These are phyloP conservation scores for Anolis apletophallus DNA, from an alignment of 2,797 vertebrate species.

Conservation along the genomic window DNA sequence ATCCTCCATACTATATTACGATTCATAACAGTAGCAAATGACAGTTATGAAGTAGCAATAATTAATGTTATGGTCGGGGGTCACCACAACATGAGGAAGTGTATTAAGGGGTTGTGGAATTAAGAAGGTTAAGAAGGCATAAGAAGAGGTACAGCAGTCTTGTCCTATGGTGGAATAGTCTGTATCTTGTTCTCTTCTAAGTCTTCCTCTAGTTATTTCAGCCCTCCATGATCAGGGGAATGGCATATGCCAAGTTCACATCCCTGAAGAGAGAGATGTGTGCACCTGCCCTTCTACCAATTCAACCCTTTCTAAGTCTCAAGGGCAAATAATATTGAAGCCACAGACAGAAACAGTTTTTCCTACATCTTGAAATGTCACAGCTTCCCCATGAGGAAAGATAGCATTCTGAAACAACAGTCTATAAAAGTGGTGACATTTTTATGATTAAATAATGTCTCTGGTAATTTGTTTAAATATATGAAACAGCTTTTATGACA, in stretches of 20 bases:
- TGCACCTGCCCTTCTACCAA: slow-evolving; percentile 7
- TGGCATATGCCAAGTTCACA: not conserved
- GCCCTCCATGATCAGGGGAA: no score
- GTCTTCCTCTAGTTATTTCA: no score
- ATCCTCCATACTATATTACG: no score
- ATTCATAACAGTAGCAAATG: no score
- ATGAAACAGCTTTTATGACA: not conserved
- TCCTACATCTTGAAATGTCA: not conserved
- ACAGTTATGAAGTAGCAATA: no score
- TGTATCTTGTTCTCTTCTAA: not conserved
- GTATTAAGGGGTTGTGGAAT: no score
- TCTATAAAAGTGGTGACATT: slow-evolving; percentile 45
- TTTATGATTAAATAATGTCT: slow-evolving; percentile 53
- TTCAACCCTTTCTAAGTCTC: not conserved
- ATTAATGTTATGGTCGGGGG: no score
- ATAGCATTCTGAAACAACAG: slow-evolving; percentile 34
- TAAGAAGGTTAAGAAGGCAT: no score
- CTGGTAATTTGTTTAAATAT: slow-evolving; percentile 48
- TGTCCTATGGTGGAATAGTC: not conserved
- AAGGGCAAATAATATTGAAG: slow-evolving; percentile 13
- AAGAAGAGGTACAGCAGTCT: not conserved
- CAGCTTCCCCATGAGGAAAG: slow-evolving; percentile 27
- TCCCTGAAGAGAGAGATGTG: not conserved
- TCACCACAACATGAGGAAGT: no score
- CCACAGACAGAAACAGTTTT: not conserved